phyloP scores from a whole-genome alignment of 1,140 invertebrate species.

The Melipona quadrifasciata region DNA sequence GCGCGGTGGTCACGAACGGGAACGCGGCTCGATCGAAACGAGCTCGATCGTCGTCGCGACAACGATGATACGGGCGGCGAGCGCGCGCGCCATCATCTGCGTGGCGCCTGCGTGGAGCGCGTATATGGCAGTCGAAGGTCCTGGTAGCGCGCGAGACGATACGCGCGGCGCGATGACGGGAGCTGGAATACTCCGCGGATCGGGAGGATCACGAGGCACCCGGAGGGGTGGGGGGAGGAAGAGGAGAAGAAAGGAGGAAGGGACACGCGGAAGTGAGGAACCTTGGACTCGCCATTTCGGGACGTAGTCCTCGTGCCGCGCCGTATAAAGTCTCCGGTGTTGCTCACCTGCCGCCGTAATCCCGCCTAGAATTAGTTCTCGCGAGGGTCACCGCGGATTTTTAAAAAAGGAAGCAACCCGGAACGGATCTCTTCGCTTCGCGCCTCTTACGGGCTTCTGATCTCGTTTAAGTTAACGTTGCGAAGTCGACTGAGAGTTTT shows the following conservation, averaged over 20 bases:
- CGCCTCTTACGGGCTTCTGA: background rate
- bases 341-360: constrained; percentile 29
- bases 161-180: constrained; percentile 50
- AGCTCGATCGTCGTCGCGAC: constrained; percentile 34
- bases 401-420: background rate
- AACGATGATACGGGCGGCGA: constrained; percentile 6
- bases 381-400: constrained; percentile 22
- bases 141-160: constrained; percentile 42
- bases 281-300: constrained; percentile 75
- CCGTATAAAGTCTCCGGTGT: constrained; percentile 71
- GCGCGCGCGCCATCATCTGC: constrained; percentile 27
- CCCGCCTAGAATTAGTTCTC: constrained; percentile 46
- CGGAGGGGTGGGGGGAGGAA: background rate
- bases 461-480: too few species aligned
- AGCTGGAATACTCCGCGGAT: constrained; percentile 36
- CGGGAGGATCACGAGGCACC: constrained; percentile 59
- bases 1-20: background rate
- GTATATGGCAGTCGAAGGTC: constrained; percentile 69
- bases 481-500: background rate
- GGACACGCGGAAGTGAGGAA: constrained; percentile 74
- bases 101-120: constrained; percentile 59
- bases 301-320: constrained; percentile 70
- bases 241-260: constrained; percentile 45
- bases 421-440: background rate
- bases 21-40: constrained; percentile 22